Evolutionary conservation across 1,140 invertebrate genomes (phyloP).

Genomic region (Apis cerana): DNA sequence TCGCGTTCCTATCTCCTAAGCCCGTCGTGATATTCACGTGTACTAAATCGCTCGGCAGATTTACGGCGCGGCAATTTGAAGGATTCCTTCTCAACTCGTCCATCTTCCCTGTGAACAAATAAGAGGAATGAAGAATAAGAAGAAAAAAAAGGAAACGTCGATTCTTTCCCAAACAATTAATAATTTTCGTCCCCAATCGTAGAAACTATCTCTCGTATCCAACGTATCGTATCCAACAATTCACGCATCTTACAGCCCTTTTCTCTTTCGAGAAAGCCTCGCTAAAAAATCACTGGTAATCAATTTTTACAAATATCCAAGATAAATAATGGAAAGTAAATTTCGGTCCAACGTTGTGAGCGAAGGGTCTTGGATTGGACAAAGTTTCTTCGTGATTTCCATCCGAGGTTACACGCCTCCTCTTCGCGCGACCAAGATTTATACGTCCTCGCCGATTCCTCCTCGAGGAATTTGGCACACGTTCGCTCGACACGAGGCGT

Average conservation of each 20-base stretch:
- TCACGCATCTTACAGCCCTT: constrained; percentile 1
- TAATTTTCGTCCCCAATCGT: not conserved
- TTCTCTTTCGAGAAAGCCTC: not conserved
- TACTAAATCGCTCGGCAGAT: not conserved
- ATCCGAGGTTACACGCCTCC: not conserved
- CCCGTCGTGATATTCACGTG: constrained; percentile 18
- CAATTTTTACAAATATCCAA: not conserved
- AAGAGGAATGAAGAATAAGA: not conserved
- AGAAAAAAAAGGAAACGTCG: too few species aligned
- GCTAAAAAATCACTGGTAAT: too few species aligned
- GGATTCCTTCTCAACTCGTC: not conserved
- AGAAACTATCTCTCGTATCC: not conserved
- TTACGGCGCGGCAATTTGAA: not conserved
- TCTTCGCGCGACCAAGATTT: constrained; percentile 17
- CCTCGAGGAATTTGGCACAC: constrained; percentile 60
- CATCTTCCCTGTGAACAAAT: too few species aligned
- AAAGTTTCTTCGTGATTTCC: not conserved
- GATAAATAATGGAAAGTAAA: not conserved
- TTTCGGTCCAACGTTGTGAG: not conserved
- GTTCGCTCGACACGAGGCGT: constrained; percentile 46
- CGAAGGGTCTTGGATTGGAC: not conserved
- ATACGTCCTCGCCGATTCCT: not conserved
- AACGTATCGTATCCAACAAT: constrained; percentile 7
- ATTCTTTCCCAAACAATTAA: too few species aligned
- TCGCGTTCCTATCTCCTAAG: not conserved